Conservation (phyloP, 2,113 vertebrate species). For the Podarcis raffonei region DNA sequence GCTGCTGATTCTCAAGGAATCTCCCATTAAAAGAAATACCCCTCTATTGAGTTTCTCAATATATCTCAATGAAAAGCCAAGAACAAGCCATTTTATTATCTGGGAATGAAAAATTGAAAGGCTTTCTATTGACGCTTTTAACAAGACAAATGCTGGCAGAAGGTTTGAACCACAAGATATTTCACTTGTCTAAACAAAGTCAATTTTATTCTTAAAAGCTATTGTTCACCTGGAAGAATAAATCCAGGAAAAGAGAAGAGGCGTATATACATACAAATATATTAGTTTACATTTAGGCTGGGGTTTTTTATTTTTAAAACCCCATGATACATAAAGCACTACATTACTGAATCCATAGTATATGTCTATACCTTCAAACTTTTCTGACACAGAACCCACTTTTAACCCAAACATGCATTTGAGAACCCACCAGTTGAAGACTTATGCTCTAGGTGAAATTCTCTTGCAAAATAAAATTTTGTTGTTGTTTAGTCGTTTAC, state of each 20-base stretch:
- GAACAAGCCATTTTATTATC: slow-evolving; percentile 14
- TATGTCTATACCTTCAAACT: no score
- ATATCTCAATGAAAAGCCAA: slow-evolving; percentile 21
- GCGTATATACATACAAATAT: neutral
- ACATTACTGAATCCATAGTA: no score
- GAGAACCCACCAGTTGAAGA: no score
- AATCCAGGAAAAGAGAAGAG: neutral
- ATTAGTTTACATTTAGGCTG: no score
- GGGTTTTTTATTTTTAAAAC: no score
- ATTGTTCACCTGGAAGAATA: slow-evolving; percentile 4
- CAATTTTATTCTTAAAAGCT: neutral
- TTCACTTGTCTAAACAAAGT: slow-evolving; percentile 34
- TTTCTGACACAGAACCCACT: no score
- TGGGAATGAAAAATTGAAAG: slow-evolving; percentile 14
- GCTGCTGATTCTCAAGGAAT: neutral
- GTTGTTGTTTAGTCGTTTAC: no score
- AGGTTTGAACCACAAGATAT: slow-evolving; percentile 15
- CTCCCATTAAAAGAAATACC: neutral
- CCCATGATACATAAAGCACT: no score
- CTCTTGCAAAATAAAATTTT: no score
- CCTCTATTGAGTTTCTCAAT: neutral
- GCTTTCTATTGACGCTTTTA: neutral
- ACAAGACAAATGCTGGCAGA: neutral
- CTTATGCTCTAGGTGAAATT: no score
- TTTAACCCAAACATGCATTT: no score